Conservation (phyloP, 2,113 vertebrate genomes). For the Erythrolamprus reginae region DNA sequence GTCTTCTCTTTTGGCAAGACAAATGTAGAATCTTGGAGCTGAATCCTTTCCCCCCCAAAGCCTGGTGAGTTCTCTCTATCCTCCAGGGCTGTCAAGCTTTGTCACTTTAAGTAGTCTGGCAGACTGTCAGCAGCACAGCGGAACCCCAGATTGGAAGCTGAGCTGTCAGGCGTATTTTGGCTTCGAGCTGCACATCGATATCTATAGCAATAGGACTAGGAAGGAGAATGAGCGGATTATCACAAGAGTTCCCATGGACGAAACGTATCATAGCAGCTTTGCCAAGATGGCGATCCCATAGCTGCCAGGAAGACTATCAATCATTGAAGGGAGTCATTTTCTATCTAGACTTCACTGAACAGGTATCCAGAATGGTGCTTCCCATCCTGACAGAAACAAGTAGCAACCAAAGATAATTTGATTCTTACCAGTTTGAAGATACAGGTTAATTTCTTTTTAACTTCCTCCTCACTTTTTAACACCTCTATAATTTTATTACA, state of each 20-base stretch:
- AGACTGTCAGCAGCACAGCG: constrained; percentile 76
- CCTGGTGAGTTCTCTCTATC: not conserved
- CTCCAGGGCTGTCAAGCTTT: accelerated
- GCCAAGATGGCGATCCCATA: not conserved
- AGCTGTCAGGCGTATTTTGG: constrained; percentile 94
- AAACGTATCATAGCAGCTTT: not conserved
- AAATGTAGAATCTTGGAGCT: not conserved
- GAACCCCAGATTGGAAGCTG: constrained; percentile 93
- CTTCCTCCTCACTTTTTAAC: not conserved
- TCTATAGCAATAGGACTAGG: constrained; percentile 93
- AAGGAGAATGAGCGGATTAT: not conserved
- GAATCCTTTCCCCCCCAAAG: accelerated
- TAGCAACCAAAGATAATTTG: not conserved
- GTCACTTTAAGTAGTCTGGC: constrained; percentile 21
- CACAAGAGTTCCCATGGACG: constrained; percentile 10
- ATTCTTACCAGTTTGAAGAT: not conserved
- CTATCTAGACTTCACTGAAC: not conserved
- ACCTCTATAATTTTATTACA: not conserved
- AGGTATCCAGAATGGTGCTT: not conserved
- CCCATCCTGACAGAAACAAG: not conserved
- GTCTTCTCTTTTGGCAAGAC: not conserved
- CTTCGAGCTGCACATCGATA: constrained; percentile 95
- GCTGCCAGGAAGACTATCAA: not conserved
- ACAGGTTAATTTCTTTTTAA: not conserved
- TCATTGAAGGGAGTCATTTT: not conserved